Evolutionary conservation across 2,888 invertebrate species (phyloP).

Genomic region (Himalopsyche japonica): DNA sequence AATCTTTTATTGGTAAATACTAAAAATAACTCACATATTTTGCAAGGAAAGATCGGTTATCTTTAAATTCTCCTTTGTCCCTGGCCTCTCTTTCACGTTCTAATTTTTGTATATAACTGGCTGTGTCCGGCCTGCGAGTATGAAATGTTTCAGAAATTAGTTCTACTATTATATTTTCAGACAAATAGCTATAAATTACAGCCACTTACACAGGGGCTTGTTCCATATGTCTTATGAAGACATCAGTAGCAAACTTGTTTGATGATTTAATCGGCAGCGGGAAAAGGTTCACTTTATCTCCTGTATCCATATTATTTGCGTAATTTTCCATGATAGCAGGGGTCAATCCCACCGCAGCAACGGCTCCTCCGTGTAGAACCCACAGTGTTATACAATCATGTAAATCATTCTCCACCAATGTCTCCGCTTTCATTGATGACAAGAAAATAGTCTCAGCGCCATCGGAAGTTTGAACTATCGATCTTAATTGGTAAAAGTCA

Average conservation of each 20-base stretch:
- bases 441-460: constrained; percentile 69
- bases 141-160: constrained; percentile 7
- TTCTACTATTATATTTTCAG: not conserved
- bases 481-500: constrained; percentile 75
- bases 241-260: constrained; percentile 70
- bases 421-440: constrained; percentile 79
- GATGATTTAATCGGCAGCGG: constrained; percentile 36
- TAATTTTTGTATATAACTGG: constrained; percentile 89
- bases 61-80: constrained; percentile 87
- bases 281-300: constrained; percentile 24
- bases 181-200: not conserved
- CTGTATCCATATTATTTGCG: not conserved
- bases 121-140: constrained; percentile 83
- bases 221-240: constrained; percentile 79
- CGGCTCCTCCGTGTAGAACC: constrained; percentile 76
- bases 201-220: constrained; percentile 73
- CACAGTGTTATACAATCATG: constrained; percentile 80
- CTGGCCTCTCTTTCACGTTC: constrained; percentile 89
- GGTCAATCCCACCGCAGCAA: constrained; percentile 71
- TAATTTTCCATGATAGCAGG: constrained; percentile 50
- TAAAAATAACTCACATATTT: constrained; percentile 85
- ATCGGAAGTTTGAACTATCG: constrained; percentile 69
- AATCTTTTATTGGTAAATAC: constrained; percentile 34
- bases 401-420: constrained; percentile 74
- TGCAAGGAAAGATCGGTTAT: constrained; percentile 93